Percentiles rank a stretch among this genome's conserved stretches.
These are phyloP conservation scores for Drosophila melanosoma DNA, from an alignment of 2,888 invertebrate species.

Conservation along the genomic window DNA sequence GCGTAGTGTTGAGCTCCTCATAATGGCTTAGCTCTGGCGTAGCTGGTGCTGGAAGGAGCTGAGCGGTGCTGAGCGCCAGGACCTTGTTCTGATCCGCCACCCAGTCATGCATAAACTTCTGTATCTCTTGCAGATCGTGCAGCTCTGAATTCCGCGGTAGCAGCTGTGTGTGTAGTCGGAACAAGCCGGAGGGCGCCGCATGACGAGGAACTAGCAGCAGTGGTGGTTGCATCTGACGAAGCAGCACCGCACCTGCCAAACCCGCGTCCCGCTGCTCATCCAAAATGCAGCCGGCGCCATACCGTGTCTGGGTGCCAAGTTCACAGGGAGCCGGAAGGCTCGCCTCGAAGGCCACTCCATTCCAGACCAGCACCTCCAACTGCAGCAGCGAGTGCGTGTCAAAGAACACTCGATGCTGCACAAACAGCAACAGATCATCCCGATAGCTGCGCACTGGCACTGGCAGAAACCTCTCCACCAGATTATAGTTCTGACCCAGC, in stretches of 20 bases:
- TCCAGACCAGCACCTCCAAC: conserved; percentile 84
- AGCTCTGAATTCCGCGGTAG: conserved; percentile 79
- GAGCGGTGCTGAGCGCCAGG: conserved; percentile 29
- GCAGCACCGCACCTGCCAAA: conserved; percentile 77
- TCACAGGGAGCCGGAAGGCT: conserved; percentile 81
- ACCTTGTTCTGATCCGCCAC: conserved; percentile 77
- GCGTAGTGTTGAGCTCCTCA: conserved; percentile 56
- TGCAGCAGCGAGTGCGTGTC: conserved; percentile 81
- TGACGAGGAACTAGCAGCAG: conserved; percentile 82
- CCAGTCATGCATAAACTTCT: conserved; percentile 73
- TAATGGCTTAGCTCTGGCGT: not conserved
- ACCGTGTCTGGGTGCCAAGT: conserved; percentile 60
- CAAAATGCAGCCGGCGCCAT: conserved; percentile 82
- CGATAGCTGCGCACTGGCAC: conserved; percentile 83
- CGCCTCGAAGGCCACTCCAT: conserved; percentile 84
- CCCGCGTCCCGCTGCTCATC: conserved; percentile 81
- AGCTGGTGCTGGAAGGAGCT: conserved; percentile 16
- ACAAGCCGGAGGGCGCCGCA: conserved; percentile 81
- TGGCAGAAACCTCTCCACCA: conserved; percentile 83
- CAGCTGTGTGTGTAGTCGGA: conserved; percentile 78
- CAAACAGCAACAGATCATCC: conserved; percentile 84
- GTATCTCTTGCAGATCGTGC: conserved; percentile 79
- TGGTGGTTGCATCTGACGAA: conserved; percentile 71
- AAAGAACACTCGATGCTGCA: conserved; percentile 84
- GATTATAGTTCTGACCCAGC: conserved; percentile 82